Evolutionary conservation across 2,888 invertebrate species (phyloP).

Genomic region (Epirrita christyi): DNA sequence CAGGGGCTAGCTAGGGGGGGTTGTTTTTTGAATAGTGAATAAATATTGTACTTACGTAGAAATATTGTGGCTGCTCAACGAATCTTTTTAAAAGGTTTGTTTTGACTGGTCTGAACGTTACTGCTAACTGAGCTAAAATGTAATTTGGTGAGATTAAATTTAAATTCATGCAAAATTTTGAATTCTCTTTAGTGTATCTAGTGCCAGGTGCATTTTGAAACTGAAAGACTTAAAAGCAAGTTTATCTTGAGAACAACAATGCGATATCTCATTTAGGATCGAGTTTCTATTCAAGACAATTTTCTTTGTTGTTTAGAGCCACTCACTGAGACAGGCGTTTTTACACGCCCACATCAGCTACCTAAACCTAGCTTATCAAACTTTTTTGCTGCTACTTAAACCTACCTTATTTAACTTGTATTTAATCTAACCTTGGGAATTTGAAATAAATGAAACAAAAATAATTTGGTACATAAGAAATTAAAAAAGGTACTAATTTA

Average conservation of each 20-base stretch:
- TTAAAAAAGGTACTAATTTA: background rate
- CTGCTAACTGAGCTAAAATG: no score
- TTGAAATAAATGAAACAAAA: background rate
- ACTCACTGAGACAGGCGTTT: constrained; percentile 3
- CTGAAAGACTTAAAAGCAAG: constrained; percentile 17
- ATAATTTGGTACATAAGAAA: background rate
- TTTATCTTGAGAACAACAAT: constrained; percentile 7
- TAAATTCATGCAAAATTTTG: no score
- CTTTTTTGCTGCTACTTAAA: background rate
- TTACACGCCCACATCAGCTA: constrained; percentile 1
- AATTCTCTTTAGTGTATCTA: background rate
- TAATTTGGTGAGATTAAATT: no score
- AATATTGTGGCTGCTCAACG: no score
- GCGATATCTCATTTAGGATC: constrained; percentile 20
- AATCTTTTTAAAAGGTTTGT: no score
- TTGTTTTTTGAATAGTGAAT: no score
- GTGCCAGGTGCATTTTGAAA: constrained; percentile 1
- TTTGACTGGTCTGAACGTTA: no score
- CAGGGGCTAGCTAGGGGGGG: no score
- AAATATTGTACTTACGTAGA: no score
- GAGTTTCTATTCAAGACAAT: constrained; percentile 26
- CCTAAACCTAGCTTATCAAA: no score
- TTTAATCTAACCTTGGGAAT: background rate
- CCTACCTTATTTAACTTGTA: no score
- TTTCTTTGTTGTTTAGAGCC: constrained; percentile 20